These are phyloP conservation scores for Trichacis sp. DNA, from an alignment of 2,888 invertebrate genomes.

Conservation along the genomic window DNA sequence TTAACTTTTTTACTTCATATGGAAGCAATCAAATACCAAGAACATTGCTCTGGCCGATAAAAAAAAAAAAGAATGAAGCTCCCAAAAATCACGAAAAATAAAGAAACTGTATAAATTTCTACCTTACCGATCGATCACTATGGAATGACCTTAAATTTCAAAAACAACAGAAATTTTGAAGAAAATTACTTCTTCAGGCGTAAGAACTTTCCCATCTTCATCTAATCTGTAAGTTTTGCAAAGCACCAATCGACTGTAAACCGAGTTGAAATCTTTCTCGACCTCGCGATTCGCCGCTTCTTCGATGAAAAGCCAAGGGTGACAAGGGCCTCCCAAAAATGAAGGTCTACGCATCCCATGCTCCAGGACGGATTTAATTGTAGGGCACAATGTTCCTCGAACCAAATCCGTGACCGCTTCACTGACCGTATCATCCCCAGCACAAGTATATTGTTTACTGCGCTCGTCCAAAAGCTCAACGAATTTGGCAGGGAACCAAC, in stretches of 20 bases:
- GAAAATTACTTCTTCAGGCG: slow-evolving; percentile 88
- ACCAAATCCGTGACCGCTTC: slow-evolving; percentile 97
- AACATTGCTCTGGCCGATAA: too few species aligned
- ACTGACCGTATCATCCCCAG: slow-evolving; percentile 97
- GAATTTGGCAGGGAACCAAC: slow-evolving; percentile 98
- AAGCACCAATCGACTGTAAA: slow-evolving; percentile 94
- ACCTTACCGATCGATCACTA: background rate
- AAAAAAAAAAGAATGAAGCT: too few species aligned
- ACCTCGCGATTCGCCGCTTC: slow-evolving; percentile 97
- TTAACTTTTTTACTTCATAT: too few species aligned
- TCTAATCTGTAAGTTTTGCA: slow-evolving; percentile 98
- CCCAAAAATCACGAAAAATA: too few species aligned
- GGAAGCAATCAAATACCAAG: too few species aligned
- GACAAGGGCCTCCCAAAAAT: slow-evolving; percentile 90
- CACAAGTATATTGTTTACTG: slow-evolving; percentile 89
- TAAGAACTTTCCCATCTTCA: slow-evolving; percentile 98
- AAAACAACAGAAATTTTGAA: background rate
- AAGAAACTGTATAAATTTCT: too few species aligned
- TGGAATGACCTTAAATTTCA: too few species aligned
- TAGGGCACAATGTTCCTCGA: slow-evolving; percentile 91
- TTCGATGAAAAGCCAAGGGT: slow-evolving; percentile 99
- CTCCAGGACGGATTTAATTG: slow-evolving; percentile 92
- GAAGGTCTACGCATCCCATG: slow-evolving; percentile 95
- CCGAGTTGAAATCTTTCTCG: slow-evolving; percentile 97
- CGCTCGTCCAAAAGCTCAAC: slow-evolving; percentile 96